phyloP scores from a whole-genome alignment of 2,797 vertebrate species.

The Lepilemur ruficaudatus region DNA sequence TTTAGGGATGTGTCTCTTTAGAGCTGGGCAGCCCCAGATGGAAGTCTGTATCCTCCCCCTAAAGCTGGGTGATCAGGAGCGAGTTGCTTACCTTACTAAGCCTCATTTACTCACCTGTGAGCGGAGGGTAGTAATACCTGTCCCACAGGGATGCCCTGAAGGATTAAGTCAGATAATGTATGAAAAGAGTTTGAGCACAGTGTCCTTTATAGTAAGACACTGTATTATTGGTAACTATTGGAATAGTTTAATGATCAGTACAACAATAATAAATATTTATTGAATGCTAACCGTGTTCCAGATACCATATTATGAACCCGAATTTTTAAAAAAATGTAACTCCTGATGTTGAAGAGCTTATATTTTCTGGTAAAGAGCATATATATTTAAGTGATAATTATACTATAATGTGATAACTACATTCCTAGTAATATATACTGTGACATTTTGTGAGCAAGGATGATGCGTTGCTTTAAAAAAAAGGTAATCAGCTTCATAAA shows the following conservation, averaged over 20 bases:
- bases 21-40: neutral
- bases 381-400: slow-evolving; percentile 5
- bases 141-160: neutral
- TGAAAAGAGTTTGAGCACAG: neutral
- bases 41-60: neutral
- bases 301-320: neutral
- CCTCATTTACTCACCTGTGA: neutral
- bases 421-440: neutral
- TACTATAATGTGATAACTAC: neutral
- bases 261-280: neutral
- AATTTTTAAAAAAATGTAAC: neutral
- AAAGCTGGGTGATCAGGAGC: neutral
- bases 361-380: neutral
- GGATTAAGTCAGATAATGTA: neutral
- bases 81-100: neutral
- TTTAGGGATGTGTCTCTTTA: neutral
- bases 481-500: neutral
- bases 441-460: neutral
- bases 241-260: neutral
- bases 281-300: neutral
- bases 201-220: neutral
- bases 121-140: neutral
- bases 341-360: neutral
- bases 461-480: neutral
- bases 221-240: neutral